Conservation (phyloP, 2,113 vertebrate genomes). For the Erythrolamprus reginae region DNA sequence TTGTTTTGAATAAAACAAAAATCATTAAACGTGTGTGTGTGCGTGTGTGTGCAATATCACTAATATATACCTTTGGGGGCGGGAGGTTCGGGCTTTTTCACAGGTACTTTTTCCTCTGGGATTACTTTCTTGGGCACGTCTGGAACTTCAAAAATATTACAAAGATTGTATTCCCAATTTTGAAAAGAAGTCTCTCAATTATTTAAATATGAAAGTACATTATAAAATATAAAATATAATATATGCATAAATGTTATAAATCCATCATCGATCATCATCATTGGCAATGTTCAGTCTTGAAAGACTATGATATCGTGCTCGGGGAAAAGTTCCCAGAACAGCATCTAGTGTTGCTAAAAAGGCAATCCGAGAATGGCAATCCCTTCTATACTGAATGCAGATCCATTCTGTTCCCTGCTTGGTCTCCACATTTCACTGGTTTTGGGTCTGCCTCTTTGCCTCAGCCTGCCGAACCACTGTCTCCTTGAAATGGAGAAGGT, state of each 20-base stretch:
- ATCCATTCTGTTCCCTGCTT: no score
- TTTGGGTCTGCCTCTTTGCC: no score
- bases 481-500: no score
- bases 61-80: slow-evolving; percentile 58
- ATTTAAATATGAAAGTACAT: neutral
- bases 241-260: neutral
- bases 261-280: neutral
- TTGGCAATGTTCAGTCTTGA: no score
- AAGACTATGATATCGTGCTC: no score
- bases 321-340: no score
- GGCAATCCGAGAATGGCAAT: no score
- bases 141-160: slow-evolving; percentile 66
- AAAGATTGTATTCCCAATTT: slow-evolving; percentile 29
- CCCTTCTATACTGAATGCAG: no score
- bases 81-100: slow-evolving; percentile 59
- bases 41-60: neutral
- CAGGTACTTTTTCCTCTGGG: slow-evolving; percentile 50
- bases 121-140: slow-evolving; percentile 59
- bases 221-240: neutral
- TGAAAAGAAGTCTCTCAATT: neutral
- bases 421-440: no score
- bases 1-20: neutral
- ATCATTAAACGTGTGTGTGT: no score
- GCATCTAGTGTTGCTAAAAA: no score
- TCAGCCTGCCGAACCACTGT: no score